Conservation (phyloP, 2,888 invertebrate species). For the Drosophila nr. perissopoda region DNA sequence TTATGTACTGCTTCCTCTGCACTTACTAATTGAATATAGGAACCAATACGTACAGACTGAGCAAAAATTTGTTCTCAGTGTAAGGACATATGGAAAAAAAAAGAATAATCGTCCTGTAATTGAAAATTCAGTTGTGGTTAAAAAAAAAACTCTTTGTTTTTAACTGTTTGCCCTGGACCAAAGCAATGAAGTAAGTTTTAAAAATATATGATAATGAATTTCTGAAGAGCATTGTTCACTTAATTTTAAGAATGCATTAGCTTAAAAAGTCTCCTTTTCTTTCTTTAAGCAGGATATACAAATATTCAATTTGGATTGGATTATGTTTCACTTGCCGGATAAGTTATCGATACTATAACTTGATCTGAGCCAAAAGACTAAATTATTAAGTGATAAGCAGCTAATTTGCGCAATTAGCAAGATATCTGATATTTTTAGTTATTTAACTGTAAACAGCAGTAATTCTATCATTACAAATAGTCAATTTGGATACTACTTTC, state of each 20-base stretch:
- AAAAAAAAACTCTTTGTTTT: not conserved
- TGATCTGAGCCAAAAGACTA: not conserved
- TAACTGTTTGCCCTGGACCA: not conserved
- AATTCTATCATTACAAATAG: not conserved
- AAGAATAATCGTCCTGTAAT: not conserved
- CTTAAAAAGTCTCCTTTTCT: not conserved
- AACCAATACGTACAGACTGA: not conserved
- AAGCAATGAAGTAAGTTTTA: not conserved
- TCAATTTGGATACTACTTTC: not conserved
- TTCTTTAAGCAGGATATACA: not conserved
- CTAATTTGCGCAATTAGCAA: not conserved
- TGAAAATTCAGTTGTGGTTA: not conserved
- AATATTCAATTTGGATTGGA: not conserved
- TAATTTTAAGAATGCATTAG: not conserved
- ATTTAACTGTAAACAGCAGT: not conserved
- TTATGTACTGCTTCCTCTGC: constrained; percentile 10
- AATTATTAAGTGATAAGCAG: not conserved
- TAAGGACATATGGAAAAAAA: not conserved
- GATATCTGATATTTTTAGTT: not conserved
- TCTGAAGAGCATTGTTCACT: not conserved
- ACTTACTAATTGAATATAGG: not conserved
- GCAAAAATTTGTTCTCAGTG: not conserved
- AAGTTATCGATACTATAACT: not conserved
- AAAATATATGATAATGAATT: not conserved
- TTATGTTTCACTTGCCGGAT: not conserved